Conservation (phyloP, 2,113 vertebrate genomes). For the Acrocephalus arundinaceus region DNA sequence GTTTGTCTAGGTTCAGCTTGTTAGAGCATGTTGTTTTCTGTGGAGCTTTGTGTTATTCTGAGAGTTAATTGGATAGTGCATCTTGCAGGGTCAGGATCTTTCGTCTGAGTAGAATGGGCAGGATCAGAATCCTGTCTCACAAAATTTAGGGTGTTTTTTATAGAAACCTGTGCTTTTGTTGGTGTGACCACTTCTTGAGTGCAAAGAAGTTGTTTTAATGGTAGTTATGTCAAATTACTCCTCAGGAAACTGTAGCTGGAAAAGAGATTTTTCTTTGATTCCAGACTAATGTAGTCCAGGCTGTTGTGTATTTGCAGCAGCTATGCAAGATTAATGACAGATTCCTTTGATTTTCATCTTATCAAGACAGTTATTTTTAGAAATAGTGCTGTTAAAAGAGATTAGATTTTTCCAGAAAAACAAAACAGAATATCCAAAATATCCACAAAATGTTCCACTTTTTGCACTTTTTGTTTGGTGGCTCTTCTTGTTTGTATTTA, state of each 20-base stretch:
- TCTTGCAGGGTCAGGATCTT: not conserved
- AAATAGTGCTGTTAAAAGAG: not conserved
- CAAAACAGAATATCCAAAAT: not conserved
- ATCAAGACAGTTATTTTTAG: not conserved
- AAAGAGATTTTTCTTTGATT: not conserved
- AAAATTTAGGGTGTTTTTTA: not conserved
- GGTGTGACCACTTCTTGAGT: not conserved
- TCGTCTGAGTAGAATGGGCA: not conserved
- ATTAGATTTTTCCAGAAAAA: not conserved
- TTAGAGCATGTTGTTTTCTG: not conserved
- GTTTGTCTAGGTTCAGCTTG: not conserved
- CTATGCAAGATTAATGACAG: not conserved
- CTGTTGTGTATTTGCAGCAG: not conserved
- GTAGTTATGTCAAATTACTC: not conserved
- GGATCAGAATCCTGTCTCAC: not conserved
- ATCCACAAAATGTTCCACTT: not conserved
- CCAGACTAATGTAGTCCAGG: not conserved
- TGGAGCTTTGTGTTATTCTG: not conserved
- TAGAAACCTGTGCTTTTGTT: not conserved
- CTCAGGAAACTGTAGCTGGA: not conserved
- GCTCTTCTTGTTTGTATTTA: not conserved
- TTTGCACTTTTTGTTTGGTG: not conserved
- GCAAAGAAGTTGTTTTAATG: not conserved
- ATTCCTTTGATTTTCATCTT: not conserved
- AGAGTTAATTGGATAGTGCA: not conserved